Percentiles rank a stretch among this genome's conserved stretches.
phyloP scores from a whole-genome alignment of 2,113 vertebrate genomes.

The Oreocharis arfaki region DNA sequence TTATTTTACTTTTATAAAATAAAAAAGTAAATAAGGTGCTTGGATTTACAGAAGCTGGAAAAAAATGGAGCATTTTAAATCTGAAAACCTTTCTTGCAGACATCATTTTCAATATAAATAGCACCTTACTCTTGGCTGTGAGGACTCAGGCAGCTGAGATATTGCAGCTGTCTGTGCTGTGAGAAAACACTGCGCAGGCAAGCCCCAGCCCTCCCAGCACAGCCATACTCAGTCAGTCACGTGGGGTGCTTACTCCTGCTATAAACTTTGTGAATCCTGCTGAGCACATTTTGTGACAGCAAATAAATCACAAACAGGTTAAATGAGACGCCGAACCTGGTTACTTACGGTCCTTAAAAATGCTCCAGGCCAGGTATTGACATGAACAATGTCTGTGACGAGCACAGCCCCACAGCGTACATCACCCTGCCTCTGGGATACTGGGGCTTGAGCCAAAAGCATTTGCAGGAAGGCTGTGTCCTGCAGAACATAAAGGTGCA shows the following conservation, averaged over 20 bases:
- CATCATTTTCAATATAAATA: not conserved
- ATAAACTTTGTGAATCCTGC: not conserved
- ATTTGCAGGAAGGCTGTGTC: not conserved
- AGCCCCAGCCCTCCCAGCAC: not conserved
- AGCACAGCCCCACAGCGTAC: no score
- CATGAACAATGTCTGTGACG: not conserved
- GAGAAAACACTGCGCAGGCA: not conserved
- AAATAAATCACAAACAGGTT: not conserved
- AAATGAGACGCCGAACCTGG: not conserved
- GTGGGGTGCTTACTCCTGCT: accelerated
- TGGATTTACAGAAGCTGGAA: not conserved
- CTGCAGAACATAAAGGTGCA: not conserved
- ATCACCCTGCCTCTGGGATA: not conserved
- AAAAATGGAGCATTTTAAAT: not conserved
- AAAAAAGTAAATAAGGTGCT: no score
- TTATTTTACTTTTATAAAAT: not conserved
- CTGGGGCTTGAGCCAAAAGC: not conserved
- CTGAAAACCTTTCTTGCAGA: not conserved
- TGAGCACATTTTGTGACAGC: not conserved
- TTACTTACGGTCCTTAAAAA: not conserved
- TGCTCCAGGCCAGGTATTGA: not conserved
- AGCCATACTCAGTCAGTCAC: not conserved
- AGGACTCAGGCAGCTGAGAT: not conserved
- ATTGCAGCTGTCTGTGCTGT: not conserved
- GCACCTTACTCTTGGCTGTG: not conserved